Evolutionary conservation across 2,888 invertebrate species (phyloP).

Genomic region (Alentia gelatinosa): DNA sequence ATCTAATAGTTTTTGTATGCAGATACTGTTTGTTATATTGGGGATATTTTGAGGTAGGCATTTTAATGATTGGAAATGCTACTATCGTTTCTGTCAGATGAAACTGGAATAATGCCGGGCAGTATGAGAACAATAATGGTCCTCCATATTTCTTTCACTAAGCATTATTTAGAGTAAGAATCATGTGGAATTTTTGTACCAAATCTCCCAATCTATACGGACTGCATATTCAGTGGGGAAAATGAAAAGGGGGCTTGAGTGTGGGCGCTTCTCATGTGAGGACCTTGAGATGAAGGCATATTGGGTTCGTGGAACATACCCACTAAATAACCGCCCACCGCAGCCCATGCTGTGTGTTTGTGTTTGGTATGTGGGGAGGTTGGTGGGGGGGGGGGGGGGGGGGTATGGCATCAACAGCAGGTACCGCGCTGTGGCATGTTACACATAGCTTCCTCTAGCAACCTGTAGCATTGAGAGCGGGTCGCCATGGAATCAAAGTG

Average conservation of each 20-base stretch:
- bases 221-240: not conserved
- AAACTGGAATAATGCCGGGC: too few species aligned
- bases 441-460: not conserved
- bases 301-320: not conserved
- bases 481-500: constrained; percentile 22
- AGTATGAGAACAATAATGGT: too few species aligned
- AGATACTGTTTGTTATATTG: too few species aligned
- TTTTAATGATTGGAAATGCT: too few species aligned
- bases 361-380: not conserved
- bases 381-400: not conserved
- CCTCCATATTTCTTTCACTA: too few species aligned
- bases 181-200: too few species aligned
- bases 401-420: not conserved
- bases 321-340: not conserved
- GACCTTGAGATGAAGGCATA: not conserved
- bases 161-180: too few species aligned
- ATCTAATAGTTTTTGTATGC: too few species aligned
- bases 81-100: too few species aligned
- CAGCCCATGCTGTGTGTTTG: not conserved
- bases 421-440: not conserved
- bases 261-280: not conserved
- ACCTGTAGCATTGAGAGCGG: not conserved
- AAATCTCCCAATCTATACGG: too few species aligned
- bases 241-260: not conserved
- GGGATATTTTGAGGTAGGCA: too few species aligned